Conservation (phyloP, 2,888 invertebrate genomes). For the Julus scandinavius region DNA sequence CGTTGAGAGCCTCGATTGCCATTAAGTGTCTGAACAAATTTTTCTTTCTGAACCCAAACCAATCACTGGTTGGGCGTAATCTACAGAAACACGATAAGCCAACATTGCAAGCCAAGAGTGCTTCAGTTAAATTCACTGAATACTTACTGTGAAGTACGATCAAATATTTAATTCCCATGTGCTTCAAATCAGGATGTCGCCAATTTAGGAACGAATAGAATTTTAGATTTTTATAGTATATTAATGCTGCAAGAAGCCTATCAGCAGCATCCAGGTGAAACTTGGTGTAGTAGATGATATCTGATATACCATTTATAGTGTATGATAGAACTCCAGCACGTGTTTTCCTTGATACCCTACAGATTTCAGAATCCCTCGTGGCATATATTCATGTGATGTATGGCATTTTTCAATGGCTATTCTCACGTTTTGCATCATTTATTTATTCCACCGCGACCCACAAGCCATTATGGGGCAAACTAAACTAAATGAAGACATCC, state of each 20-base stretch:
- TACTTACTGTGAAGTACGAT: slow-evolving; percentile 4
- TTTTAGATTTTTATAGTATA: neutral
- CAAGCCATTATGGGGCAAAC: no score
- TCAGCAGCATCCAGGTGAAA: no score
- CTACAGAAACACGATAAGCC: neutral
- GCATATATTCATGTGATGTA: no score
- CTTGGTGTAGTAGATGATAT: no score
- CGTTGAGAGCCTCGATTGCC: neutral
- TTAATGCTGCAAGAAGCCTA: neutral
- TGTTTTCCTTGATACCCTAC: no score
- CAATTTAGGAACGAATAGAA: neutral
- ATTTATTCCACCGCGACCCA: no score
- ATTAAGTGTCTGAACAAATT: neutral
- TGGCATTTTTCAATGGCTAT: no score
- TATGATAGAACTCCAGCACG: no score
- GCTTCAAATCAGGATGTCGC: slow-evolving; percentile 7
- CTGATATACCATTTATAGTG: no score
- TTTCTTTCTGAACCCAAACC: neutral
- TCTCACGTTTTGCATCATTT: no score
- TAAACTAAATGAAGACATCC: no score
- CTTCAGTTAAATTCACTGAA: neutral
- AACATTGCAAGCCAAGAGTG: neutral
- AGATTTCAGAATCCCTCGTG: no score
- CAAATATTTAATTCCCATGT: slow-evolving; percentile 30
- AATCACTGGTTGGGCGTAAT: slow-evolving; percentile 22